Evolutionary conservation across 1,140 invertebrate genomes (phyloP).

Genomic region (Drosophila novamexicana): DNA sequence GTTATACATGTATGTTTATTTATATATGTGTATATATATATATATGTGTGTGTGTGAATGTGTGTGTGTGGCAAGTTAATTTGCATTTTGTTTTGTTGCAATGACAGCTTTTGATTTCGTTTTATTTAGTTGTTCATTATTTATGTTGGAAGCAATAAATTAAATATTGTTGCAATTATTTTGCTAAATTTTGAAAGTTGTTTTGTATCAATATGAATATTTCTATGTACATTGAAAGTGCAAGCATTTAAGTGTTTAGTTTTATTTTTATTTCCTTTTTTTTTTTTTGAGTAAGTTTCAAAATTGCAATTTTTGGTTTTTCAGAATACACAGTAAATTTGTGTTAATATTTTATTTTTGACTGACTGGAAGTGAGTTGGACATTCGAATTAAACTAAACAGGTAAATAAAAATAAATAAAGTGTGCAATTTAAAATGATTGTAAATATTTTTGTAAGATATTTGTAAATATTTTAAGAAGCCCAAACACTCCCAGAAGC

Average conservation of each 20-base stretch:
- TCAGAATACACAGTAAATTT: conserved; percentile 34
- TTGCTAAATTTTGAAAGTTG: conserved; percentile 7
- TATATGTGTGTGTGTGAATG: background rate
- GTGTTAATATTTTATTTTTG: conserved; percentile 26
- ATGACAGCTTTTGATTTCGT: conserved; percentile 8
- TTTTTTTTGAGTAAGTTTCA: conserved; percentile 5
- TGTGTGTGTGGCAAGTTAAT: conserved; percentile 18
- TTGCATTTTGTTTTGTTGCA: conserved; percentile 17
- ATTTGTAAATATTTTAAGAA: background rate
- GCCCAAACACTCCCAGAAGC: conserved; percentile 26
- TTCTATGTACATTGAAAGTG: conserved; percentile 40
- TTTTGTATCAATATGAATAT: conserved; percentile 13
- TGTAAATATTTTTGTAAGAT: conserved; percentile 15
- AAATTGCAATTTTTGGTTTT: conserved; percentile 27
- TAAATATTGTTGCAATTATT: conserved; percentile 25
- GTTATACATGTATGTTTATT: conserved; percentile 1
- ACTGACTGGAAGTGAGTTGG: conserved; percentile 40
- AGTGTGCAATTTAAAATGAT: conserved; percentile 21
- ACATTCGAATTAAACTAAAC: background rate
- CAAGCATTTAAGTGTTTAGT: conserved; percentile 31
- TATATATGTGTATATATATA: background rate
- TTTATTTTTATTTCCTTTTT: background rate
- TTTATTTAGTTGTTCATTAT: background rate
- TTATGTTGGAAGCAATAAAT: conserved; percentile 40
- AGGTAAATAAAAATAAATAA: conserved; percentile 26